Base-by-base conservation (phyloP, 2,888 invertebrate genomes). In the Carabus problematicus region DNA sequence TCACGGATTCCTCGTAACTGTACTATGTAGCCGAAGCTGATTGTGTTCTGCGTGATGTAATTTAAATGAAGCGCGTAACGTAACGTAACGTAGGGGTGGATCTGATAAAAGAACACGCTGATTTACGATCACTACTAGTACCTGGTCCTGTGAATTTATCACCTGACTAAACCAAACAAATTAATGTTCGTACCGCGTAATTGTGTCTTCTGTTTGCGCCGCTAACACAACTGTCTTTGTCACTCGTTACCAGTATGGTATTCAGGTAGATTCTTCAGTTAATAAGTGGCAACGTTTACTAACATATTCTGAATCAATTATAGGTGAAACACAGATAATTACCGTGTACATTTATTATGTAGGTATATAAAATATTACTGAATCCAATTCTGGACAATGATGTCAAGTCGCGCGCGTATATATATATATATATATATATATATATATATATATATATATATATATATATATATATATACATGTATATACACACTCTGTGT, bases 81-180 rank as follows among this genome's bases (percentile, higher is more conserved):
- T 29, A 29, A 29, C 29, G 29, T 29, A 29, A 6, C 3, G 29
- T 29, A 29, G 29, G 29, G 29, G 29, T 29, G 6, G 29, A 29
- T 2, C 6, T 29, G 29, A 29, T 29, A 29, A 29, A 29, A n/a
- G n/a, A n/a, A 29, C 6, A 29, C 6, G 29, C 29, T 29, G 29
- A 29, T 29, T 29, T 29, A 29, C 29, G 29, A 29, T 29, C 29
- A 29, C 3, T 29, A 29, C 29, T 29, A 2, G 29, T 29, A 29
- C 29, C 29, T 29, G 29, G n/a, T 6, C 3, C 2, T 3, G 29
- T 29, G 29, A 29, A 64, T 64, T 64, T 55, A 64, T 64, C 64
- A 64, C 62, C 52, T 18, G 6, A 9, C 45, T 42, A 45, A 18
- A 64, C 55, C 64, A 64, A 64, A 64, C 56, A 64, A 64, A 54